Percentiles rank a stretch among this genome's conserved stretches.
Evolutionary conservation across 2,888 invertebrate species (phyloP).

Genomic region (Poecilus cupreus): DNA sequence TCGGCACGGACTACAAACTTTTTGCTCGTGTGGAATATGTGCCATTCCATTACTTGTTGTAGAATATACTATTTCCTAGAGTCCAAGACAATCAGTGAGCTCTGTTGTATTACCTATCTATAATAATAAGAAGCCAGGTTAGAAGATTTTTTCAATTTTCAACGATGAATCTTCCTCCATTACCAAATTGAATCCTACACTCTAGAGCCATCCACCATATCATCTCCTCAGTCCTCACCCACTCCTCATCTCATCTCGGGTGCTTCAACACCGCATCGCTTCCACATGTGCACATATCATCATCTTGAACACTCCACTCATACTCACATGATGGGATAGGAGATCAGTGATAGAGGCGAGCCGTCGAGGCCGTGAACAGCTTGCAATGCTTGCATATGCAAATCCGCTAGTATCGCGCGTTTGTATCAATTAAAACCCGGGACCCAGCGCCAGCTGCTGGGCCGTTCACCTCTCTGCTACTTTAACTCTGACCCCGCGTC

Average conservation of each 20-base stretch:
- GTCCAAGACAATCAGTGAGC: too few relatives aligned
- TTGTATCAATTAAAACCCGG: constrained; percentile 49
- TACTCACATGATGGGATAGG: background rate
- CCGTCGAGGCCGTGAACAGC: background rate
- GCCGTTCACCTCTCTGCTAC: constrained; percentile 50
- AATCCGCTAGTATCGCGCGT: constrained; percentile 41
- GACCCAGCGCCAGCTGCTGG: constrained; percentile 38
- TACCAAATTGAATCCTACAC: too few relatives aligned
- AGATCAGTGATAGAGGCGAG: background rate
- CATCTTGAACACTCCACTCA: background rate
- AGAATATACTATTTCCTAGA: too few relatives aligned
- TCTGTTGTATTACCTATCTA: too few relatives aligned
- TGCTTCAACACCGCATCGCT: background rate
- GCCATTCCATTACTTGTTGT: too few relatives aligned
- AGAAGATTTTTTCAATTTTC: too few relatives aligned
- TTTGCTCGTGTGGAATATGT: too few relatives aligned
- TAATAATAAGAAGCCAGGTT: too few relatives aligned
- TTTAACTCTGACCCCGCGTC: constrained; percentile 11
- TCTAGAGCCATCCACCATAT: background rate
- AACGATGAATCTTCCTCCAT: too few relatives aligned
- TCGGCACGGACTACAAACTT: too few relatives aligned
- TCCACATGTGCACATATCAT: background rate
- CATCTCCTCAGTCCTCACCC: background rate
- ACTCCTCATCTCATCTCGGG: background rate
- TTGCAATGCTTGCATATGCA: constrained; percentile 47